Base-by-base conservation (phyloP, 1,140 invertebrate species). In the Cydia splendana region DNA sequence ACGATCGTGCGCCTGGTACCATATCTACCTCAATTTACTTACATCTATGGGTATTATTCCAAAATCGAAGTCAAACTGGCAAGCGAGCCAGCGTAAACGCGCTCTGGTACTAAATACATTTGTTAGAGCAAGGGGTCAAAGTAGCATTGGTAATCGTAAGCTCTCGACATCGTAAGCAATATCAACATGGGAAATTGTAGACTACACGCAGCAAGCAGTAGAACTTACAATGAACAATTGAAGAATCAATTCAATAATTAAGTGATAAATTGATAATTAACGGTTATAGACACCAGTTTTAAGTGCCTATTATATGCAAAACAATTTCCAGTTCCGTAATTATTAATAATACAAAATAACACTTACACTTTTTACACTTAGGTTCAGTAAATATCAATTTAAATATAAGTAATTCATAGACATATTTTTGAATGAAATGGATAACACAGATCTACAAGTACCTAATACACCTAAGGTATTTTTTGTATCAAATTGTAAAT, bases 401-500 rank as follows among this genome's bases (percentile, higher is more conserved):
- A 13, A 48, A 6, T 18, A n/a, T 18, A 15, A 53, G 51, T 53
- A n/a, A 53, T 53, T 18, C n/a, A 2, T 18, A n/a, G 13, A 6
- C 15, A 5, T n/a, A n/a, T n/a, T 53, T 15, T 18, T 1, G 4
- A 1, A 53, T 53, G n/a, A n/a, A 53, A 53, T n/a, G 0, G 1
- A 53, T 53, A 53, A 53, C 7, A 53, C 4, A n/a, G 13, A 30
- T 30, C 30, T 24, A 24, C 24, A 24, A 24, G 2, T 24, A 24
- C 0, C 2, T 24, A 24, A 24, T n/a, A n/a, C n/a, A n/a, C 24
- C 24, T 24, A 24, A 34, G 5, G 53, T 57, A 57, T 57, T 18
- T 62, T 62, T 62, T 62, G 20, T n/a, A 62, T 62, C 57, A 62
- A 62, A 62, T 62, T 62, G 53, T 62, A 71, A 5, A 38, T 69